These are phyloP conservation scores for Pteruthius melanotis DNA, from an alignment of 2,113 vertebrate genomes.

Conservation along the genomic window DNA sequence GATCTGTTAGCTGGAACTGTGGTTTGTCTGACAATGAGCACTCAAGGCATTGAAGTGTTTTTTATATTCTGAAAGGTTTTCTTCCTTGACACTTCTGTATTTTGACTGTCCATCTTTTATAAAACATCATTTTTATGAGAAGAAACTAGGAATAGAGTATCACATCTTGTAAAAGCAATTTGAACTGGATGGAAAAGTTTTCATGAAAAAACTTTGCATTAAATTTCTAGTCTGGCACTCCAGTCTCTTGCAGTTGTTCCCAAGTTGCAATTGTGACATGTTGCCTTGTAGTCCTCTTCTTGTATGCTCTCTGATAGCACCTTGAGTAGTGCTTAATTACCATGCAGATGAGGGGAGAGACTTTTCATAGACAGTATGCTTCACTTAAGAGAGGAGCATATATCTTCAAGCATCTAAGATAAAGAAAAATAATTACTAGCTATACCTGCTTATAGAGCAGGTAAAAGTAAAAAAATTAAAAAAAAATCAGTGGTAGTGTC, in stretches of 20 bases:
- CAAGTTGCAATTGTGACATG: fast-evolving
- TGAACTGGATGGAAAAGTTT: not conserved
- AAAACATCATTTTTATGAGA: not conserved
- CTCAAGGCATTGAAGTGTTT: not conserved
- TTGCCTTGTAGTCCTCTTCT: not conserved
- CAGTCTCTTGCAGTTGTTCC: not conserved
- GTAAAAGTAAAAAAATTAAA: not conserved
- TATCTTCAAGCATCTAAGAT: not conserved
- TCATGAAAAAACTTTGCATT: not conserved
- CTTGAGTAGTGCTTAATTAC: not conserved
- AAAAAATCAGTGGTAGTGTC: not conserved
- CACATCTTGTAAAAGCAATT: not conserved
- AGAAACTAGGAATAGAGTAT: not conserved
- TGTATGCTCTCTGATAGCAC: not conserved
- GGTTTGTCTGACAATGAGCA: not conserved
- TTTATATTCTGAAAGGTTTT: not conserved
- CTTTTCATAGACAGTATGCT: not conserved
- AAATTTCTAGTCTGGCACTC: not conserved
- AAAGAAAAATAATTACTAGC: not conserved
- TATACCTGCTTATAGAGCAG: not conserved
- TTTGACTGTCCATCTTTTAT: not conserved
- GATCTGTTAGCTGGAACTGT: not conserved
- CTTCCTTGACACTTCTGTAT: not conserved
- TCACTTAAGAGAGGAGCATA: not conserved
- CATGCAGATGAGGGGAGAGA: not conserved